Evolutionary conservation across 2,888 invertebrate species (phyloP), one percentile per base, ranked within the genome.

Genomic region (Cartodere bifasciata): DNA sequence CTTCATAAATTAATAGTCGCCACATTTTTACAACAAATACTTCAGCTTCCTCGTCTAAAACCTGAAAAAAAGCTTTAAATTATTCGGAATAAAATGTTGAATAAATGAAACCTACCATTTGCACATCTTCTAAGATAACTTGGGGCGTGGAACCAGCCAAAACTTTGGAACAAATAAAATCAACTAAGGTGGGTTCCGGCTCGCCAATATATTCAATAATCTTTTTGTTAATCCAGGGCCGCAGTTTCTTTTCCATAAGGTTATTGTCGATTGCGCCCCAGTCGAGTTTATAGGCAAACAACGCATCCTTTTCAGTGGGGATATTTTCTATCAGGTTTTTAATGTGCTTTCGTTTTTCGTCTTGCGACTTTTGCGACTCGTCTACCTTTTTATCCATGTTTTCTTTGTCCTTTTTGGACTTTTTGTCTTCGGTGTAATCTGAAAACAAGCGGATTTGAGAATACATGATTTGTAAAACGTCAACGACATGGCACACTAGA

Each of bases 11-110:
- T 42, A 99, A 72, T 53, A 99, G 72, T 46, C 98, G 74, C 98
- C 98, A 99, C 94, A 99, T 92, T 74, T 99, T 99, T 41, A 98
- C 94, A 49, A 98, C 95, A 68, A 99, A 99, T 45, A 95, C 94
- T 67, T 98, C 97, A 3, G 98, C 98, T 63, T 99, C 98, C 59
- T 99, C 97, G 61, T 99, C 98, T 52, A 99, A 71, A 45, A 98
- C 94, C 95, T 95, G 59, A 3, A 57, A 61, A 29, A 40, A 31
- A 36, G n/a, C 23, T 28, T 13, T 32, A 33, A 22, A 13, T 27
- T 21, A 10, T 4, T 23, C 12, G 4, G 12, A n/a, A 29, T 5
- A 13, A 22, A 17, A 16, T 7, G 11, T 13, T 22, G 39, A 42
- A 41, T 43, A 44, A 46, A 40, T 28, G 39, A 31, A 35, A 50